Base-by-base conservation (phyloP, 2,888 invertebrate species). In the Tachina fera region DNA sequence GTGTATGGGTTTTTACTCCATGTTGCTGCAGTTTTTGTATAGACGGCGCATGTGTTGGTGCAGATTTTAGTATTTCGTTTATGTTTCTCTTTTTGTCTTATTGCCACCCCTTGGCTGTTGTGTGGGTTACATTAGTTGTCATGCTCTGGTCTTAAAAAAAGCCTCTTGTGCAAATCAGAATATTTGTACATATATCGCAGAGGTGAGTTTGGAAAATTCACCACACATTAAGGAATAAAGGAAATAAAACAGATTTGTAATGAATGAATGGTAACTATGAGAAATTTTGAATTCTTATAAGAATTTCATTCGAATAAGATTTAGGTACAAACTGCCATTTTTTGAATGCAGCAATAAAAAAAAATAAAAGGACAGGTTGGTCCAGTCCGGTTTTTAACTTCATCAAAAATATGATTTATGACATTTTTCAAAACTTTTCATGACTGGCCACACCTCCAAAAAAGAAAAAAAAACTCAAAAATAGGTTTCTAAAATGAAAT, bases 11-110 rank as follows among this genome's bases (percentile, higher is more conserved):
- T 19, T 68, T 10, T 39, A 81, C 81, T 75, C 81, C 81, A 81
- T 81, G 14, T 70, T 81, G 60, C 67, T 74, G 68, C 53, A 70
- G 31, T 61, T 60, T 56, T 19, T 53, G 9, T 8, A 9, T 19
- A 19, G 13, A 63, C 19, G 56, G 82, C 82, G 82, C 82, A 75
- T 83, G 83, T 76, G 51, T 71, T 39, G 10, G 70, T 51, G 58
- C 56, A 82, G 63, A 71, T 67, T 67, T 68, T 14, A 6, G n/a
- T 43, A 16, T 49, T 60, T 56, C n/a, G n/a, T 56, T 63, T 41
- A 49, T 31, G 63, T 71, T 78, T 71, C 79, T 80, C 80, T 80
- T 67, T 80, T 72, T 60, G 43, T 47, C 80, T 74, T 72, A 61
- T n/a, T 65, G 16, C 6, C 58, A 10, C 72, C 43, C 45, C 47